Conservation (phyloP, 2,888 invertebrate genomes). For the Cecidostiba fungosa region DNA sequence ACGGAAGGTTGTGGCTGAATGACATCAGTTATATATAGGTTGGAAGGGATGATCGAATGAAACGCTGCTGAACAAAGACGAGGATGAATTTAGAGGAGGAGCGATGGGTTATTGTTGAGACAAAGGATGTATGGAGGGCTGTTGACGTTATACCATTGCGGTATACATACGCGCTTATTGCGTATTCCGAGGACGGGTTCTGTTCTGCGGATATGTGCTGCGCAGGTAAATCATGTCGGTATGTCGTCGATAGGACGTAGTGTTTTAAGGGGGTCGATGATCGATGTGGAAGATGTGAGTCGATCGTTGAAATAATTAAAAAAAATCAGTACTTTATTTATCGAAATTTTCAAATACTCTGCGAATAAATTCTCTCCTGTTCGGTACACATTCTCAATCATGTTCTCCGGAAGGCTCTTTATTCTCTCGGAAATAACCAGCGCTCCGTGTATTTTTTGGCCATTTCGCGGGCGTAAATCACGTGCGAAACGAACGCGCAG, state of each 20-base stretch:
- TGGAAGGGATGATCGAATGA: slow-evolving; percentile 5
- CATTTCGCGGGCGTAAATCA: slow-evolving; percentile 43
- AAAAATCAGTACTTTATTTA: no score
- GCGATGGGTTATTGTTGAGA: slow-evolving; percentile 34
- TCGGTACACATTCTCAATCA: not conserved
- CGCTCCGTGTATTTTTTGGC: slow-evolving; percentile 48
- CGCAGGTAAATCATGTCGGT: not conserved
- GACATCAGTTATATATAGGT: not conserved
- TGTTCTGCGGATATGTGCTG: not conserved
- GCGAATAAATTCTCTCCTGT: not conserved
- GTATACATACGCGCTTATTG: slow-evolving; percentile 66
- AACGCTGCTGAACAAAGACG: slow-evolving; percentile 43
- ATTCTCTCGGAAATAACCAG: slow-evolving; percentile 35
- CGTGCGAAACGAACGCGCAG: slow-evolving; percentile 45
- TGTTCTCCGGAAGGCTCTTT: slow-evolving; percentile 10
- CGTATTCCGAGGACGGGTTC: slow-evolving; percentile 66
- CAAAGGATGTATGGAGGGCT: not conserved
- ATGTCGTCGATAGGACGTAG: not conserved
- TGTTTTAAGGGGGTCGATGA: no score
- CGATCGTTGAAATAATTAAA: no score
- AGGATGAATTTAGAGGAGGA: slow-evolving; percentile 59
- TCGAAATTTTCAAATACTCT: not conserved
- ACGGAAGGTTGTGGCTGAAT: not conserved
- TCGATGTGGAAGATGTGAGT: no score
- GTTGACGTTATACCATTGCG: slow-evolving; percentile 61